These are phyloP conservation scores for Rhynchomys soricoides DNA, from an alignment of 2,113 vertebrate species.

Conservation along the genomic window DNA sequence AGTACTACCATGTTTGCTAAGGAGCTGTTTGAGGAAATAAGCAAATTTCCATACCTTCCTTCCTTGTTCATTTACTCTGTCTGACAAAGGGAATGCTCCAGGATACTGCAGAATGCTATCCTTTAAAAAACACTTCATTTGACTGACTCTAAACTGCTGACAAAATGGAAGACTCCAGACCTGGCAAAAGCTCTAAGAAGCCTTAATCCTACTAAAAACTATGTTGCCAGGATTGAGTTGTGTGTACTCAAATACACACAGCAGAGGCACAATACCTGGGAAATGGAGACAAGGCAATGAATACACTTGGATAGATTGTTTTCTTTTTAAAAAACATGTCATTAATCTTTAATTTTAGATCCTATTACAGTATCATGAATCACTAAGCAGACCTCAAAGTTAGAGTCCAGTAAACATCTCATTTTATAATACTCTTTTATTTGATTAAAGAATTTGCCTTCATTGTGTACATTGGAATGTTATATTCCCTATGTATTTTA, in stretches of 20 bases:
- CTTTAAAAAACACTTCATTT: not conserved
- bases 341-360: constrained; percentile 71
- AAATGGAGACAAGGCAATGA: constrained; percentile 44
- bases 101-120: not conserved
- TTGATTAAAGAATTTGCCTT: constrained; percentile 91
- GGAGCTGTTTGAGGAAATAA: not conserved
- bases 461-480: constrained; percentile 93
- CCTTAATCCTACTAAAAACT: constrained; percentile 15
- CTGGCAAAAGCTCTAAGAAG: not conserved
- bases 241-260: not conserved
- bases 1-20: not conserved
- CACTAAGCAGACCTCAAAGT: constrained; percentile 45
- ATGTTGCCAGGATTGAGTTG: not conserved
- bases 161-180: constrained; percentile 12
- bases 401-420: constrained; percentile 55
- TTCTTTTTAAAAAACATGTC: constrained; percentile 59
- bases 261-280: not conserved
- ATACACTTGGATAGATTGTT: constrained; percentile 43
- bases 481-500: constrained; percentile 88
- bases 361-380: constrained; percentile 53
- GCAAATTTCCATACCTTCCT: not conserved
- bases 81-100: not conserved
- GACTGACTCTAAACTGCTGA: not conserved
- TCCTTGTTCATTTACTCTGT: not conserved
- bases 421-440: constrained; percentile 93